Conservation (phyloP, 2,888 invertebrate species). For the Athrips mouffetella region DNA sequence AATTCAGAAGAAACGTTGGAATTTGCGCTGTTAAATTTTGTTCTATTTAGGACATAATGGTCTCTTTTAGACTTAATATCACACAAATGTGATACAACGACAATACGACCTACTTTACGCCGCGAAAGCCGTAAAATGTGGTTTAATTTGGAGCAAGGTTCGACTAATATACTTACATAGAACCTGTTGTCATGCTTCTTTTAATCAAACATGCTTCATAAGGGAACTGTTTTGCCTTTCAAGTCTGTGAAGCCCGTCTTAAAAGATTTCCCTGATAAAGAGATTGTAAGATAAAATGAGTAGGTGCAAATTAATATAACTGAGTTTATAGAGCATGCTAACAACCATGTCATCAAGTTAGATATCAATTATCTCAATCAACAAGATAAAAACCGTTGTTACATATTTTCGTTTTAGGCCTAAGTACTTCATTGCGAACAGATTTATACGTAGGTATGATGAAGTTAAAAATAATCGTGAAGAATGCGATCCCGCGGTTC, state of each 20-base stretch:
- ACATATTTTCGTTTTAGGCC: neutral
- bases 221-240: neutral
- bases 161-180: constrained; percentile 30
- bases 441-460: constrained; percentile 6
- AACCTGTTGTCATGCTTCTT: constrained; percentile 24
- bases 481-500: constrained; percentile 37
- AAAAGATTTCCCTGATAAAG: constrained; percentile 25
- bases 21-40: neutral
- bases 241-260: neutral
- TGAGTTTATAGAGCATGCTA: constrained; percentile 16
- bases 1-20: neutral
- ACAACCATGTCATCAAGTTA: neutral
- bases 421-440: neutral
- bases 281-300: constrained; percentile 27
- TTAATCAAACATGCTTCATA: constrained; percentile 22
- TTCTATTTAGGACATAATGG: constrained; percentile 8
- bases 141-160: constrained; percentile 37
- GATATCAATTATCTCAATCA: neutral
- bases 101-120: constrained; percentile 28
- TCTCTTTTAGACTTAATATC: constrained; percentile 13
- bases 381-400: neutral
- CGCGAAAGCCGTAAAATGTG: constrained; percentile 31
- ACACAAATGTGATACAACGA: constrained; percentile 13
- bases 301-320: constrained; percentile 27
- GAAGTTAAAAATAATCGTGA: constrained; percentile 41